A percentile compares a stretch with the other conserved stretches of the same genome.
These are phyloP conservation scores for Hirtodrosophila duncani DNA, from an alignment of 2,888 invertebrate species.

Conservation along the genomic window DNA sequence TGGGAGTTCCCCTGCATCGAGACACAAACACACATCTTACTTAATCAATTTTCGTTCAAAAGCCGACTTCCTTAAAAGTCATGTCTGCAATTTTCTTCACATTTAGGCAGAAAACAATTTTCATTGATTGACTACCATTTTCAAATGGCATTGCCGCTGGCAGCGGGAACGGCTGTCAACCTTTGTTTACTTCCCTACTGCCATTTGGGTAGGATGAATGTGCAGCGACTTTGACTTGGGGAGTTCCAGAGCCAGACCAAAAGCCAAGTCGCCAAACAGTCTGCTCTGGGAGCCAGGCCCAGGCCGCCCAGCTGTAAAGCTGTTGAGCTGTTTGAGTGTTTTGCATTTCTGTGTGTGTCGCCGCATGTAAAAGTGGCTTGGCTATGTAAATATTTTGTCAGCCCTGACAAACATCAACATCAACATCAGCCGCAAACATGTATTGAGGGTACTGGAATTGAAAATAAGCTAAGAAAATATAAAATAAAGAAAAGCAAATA, in stretches of 20 bases:
- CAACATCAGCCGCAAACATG: constrained; percentile 8
- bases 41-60: constrained; percentile 32
- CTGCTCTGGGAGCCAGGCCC: constrained; percentile 28
- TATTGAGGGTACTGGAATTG: constrained; percentile 2
- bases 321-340: constrained; percentile 37
- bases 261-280: constrained; percentile 32
- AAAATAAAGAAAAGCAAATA: too few species aligned
- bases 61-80: constrained; percentile 23
- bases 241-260: background rate
- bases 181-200: constrained; percentile 23
- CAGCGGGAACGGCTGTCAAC: constrained; percentile 31
- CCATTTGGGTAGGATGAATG: constrained; percentile 3
- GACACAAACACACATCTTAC: too few species aligned
- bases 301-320: background rate
- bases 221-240: constrained; percentile 1
- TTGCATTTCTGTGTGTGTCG: constrained; percentile 45
- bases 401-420: constrained; percentile 10
- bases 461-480: constrained; percentile 8
- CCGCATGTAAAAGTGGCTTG: constrained; percentile 45
- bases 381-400: constrained; percentile 51
- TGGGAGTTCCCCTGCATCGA: too few species aligned
- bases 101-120: constrained; percentile 30
- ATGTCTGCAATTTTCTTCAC: constrained; percentile 25
- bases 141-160: constrained; percentile 29
- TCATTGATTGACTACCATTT: constrained; percentile 53